phyloP scores from a whole-genome alignment of 2,888 invertebrate genomes.

The Folsomia candida region DNA sequence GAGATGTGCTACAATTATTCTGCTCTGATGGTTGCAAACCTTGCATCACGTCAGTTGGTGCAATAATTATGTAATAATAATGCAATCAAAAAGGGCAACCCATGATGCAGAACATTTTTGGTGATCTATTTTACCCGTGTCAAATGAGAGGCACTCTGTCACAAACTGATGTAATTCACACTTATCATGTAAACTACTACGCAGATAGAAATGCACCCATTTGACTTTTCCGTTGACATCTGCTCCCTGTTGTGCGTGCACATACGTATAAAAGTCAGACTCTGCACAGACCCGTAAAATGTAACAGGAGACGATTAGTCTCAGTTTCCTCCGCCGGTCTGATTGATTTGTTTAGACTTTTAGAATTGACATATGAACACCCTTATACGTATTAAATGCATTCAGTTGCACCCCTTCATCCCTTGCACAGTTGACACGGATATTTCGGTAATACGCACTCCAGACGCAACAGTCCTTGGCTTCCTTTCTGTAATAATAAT shows the following conservation, averaged over 20 bases:
- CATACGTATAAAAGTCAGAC: neutral
- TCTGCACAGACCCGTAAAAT: neutral
- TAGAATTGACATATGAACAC: neutral
- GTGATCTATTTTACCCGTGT: too few relatives aligned
- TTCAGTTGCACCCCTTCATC: neutral
- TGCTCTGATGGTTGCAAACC: too few relatives aligned
- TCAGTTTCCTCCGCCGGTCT: neutral
- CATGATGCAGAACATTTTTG: too few relatives aligned
- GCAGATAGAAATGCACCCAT: neutral
- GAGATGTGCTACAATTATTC: too few relatives aligned
- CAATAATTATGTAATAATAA: too few relatives aligned
- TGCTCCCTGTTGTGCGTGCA: constrained; percentile 3
- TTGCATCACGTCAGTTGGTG: too few relatives aligned
- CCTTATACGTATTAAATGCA: neutral
- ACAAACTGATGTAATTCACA: neutral
- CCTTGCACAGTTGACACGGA: too few relatives aligned
- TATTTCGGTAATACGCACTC: too few relatives aligned
- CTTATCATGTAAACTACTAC: neutral
- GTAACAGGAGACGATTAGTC: constrained; percentile 1
- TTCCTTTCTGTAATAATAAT: neutral
- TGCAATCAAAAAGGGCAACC: too few relatives aligned
- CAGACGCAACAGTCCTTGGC: too few relatives aligned
- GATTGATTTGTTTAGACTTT: constrained; percentile 5
- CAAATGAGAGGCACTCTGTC: too few relatives aligned
- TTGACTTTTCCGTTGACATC: constrained; percentile 14